Conservation (phyloP, 2,113 vertebrate genomes). For the Tautogolabrus adspersus region DNA sequence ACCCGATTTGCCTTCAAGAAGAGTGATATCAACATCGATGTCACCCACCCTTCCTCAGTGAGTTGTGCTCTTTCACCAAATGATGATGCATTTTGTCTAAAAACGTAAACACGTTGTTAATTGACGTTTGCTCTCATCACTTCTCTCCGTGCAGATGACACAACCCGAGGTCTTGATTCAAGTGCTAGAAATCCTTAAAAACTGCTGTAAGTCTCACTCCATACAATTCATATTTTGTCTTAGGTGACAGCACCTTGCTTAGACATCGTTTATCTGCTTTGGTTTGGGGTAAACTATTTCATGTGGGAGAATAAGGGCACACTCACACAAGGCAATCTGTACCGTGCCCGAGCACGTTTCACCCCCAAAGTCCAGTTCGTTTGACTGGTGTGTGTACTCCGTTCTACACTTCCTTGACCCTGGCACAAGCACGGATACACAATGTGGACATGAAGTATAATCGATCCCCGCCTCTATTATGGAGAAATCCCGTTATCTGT, state of each 20-base stretch:
- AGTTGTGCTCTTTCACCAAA: slow-evolving; percentile 48
- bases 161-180: slow-evolving; percentile 97
- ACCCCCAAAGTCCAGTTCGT: too few species aligned
- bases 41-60: slow-evolving; percentile 92
- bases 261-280: not conserved
- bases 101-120: not conserved
- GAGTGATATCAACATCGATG: slow-evolving; percentile 96
- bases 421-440: too few species aligned
- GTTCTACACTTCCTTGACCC: too few species aligned
- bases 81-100: not conserved
- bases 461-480: too few species aligned
- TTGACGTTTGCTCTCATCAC: not conserved
- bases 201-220: slow-evolving; percentile 85
- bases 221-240: not conserved
- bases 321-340: too few species aligned
- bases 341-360: too few species aligned
- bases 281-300: not conserved
- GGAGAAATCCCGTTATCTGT: too few species aligned
- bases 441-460: too few species aligned
- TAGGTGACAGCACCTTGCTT: not conserved
- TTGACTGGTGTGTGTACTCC: too few species aligned
- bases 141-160: slow-evolving; percentile 88
- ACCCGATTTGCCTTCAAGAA: slow-evolving; percentile 96
- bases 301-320: too few species aligned
- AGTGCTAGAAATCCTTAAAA: slow-evolving; percentile 96